Base-by-base conservation (phyloP, 1,140 invertebrate species). In the Bilobella aurantiaca region DNA sequence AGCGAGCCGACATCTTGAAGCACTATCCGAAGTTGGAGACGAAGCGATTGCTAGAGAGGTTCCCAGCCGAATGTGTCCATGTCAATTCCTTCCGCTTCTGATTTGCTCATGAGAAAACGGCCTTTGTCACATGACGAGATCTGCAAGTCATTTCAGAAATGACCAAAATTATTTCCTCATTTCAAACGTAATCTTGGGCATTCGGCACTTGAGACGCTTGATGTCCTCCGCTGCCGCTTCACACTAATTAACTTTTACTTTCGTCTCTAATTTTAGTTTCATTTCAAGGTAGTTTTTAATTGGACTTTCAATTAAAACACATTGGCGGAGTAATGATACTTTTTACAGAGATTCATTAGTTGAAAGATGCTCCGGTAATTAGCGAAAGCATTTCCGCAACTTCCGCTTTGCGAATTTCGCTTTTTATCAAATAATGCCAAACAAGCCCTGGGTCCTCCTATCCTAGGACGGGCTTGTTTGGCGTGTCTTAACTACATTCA, bases 111-210 rank as follows among this genome's bases (percentile, higher is more conserved):
- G 16, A 58, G 12, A 29, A n/a, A 28, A 58, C 3, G 18, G 8
- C 14, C 58, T 18, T 31, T 61, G 28, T 32, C 32, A 16, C 21
- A 3, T 30, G 16, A 27, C 12, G 3, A 28, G n/a, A 34, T 61
- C 58, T 61, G 58, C 58, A 61, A 61, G 58, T 61, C 58, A 61
- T 61, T 34, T 46, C 60, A 57, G 47, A 61, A 66, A 66, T 66
- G 64, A 66, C 58, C n/a, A 66, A 46, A 46, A 66, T 61, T 66
- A 66, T 66, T 66, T 66, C 64, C 64, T 66, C 64, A 66, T 66
- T 31, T 61, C 23, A 23, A 53, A 5, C 49, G 14, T 53, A 18
- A 23, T 53, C 25, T 53, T 53, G n/a, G 8, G 37, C 37, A 42
- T 12, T 42, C n/a, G n/a, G 37, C 37, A 42, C 8, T n/a, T 8